phyloP scores from a whole-genome alignment of 2,888 invertebrate species.

The Drosophila differens region DNA sequence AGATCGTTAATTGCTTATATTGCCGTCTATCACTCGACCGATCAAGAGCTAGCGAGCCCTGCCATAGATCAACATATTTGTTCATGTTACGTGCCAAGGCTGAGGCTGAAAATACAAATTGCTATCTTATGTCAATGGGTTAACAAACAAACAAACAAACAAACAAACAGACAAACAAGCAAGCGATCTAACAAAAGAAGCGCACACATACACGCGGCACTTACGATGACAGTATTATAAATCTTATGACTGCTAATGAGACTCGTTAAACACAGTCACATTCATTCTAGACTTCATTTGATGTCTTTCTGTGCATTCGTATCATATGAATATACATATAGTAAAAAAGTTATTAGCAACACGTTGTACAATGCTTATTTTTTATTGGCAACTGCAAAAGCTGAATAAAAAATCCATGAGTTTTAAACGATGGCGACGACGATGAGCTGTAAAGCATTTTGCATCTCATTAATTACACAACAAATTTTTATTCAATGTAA shows the following conservation, averaged over 20 bases:
- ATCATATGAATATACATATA: conserved; percentile 2
- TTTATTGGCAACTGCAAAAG: conserved; percentile 34
- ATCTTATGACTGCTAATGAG: conserved; percentile 65
- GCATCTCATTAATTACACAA: conserved; percentile 51
- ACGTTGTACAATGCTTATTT: conserved; percentile 36
- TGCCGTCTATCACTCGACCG: background rate
- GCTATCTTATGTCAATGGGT: conserved; percentile 59
- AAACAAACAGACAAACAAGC: conserved; percentile 24
- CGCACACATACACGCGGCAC: conserved; percentile 15
- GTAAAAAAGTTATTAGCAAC: conserved; percentile 53
- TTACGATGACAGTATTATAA: conserved; percentile 52
- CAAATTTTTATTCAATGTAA: background rate
- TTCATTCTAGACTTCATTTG: conserved; percentile 29
- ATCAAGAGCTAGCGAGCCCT: conserved; percentile 9
- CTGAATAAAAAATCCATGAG: conserved; percentile 24
- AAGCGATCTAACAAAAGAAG: conserved; percentile 53
- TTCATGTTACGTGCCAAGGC: conserved; percentile 51
- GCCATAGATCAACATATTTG: conserved; percentile 31
- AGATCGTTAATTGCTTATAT: background rate
- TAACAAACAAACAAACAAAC: conserved; percentile 48
- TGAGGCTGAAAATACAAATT: conserved; percentile 34
- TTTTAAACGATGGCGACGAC: conserved; percentile 27
- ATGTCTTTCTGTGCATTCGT: conserved; percentile 12
- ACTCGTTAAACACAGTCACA: conserved; percentile 47
- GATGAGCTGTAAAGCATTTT: conserved; percentile 43